These are phyloP conservation scores for Aspidoscelis tigris DNA, from an alignment of 2,113 vertebrate genomes.

Conservation along the genomic window DNA sequence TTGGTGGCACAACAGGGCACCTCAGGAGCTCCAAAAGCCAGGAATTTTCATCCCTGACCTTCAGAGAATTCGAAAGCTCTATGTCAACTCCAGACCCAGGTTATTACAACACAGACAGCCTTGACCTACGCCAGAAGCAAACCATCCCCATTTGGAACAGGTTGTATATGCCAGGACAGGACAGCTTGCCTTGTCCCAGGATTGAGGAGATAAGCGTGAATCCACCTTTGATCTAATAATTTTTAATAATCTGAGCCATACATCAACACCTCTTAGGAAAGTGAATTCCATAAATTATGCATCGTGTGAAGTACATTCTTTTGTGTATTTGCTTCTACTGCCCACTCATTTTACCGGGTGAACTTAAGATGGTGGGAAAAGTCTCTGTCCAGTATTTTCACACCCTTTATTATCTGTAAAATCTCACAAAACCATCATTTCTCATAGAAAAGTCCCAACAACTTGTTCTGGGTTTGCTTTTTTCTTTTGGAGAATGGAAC, in stretches of 20 bases:
- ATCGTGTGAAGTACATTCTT: background rate
- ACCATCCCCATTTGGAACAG: too few species aligned
- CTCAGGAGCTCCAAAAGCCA: too few species aligned
- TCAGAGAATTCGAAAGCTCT: too few species aligned
- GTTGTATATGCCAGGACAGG: too few species aligned
- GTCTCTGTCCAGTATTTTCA: background rate
- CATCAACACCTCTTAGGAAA: background rate
- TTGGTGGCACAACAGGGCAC: too few species aligned
- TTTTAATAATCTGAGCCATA: background rate
- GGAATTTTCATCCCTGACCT: too few species aligned
- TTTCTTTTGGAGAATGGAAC: background rate
- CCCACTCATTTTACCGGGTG: background rate
- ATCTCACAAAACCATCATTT: too few species aligned
- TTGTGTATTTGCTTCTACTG: background rate
- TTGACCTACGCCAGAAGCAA: too few species aligned
- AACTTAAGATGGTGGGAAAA: background rate
- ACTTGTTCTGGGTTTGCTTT: background rate
- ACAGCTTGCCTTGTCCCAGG: too few species aligned
- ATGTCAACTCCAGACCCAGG: too few species aligned
- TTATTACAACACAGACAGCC: too few species aligned
- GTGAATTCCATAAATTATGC: background rate
- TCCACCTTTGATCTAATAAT: background rate
- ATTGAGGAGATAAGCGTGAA: background rate
- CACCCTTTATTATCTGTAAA: background rate
- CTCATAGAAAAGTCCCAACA: background rate